Evolutionary conservation across 2,888 invertebrate genomes (phyloP), one percentile per base, ranked within the genome.

Genomic region (Pomacea canaliculata): DNA sequence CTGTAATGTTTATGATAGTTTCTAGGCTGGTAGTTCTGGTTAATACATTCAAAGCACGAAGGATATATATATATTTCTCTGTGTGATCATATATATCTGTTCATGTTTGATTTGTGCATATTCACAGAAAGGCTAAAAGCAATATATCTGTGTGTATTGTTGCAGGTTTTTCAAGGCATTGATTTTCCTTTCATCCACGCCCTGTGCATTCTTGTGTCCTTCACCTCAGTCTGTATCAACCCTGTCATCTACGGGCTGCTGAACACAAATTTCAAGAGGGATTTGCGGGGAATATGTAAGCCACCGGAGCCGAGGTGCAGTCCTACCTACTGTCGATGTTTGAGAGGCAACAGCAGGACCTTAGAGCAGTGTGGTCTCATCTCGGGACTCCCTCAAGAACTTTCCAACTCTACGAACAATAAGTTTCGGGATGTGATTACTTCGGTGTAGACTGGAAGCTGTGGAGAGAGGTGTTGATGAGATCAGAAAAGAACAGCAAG

Each of bases 131-230:
- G 37, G 37, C 37, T 37, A 37, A 37, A 37, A 5, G 1, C 37
- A 37, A 5, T 37, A 56, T 10, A 56, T 56, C 16, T 56, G 51
- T 16, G 51, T 56, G 16, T 56, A 10, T 56, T 56, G 51, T 72
- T 59, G 8, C 69, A 74, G 59, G 81, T 86, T 1, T 85, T 86
- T 72, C 76, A 80, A 27, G 77, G 82, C 68, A 78, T 76, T 12
- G 79, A 84, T 76, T 86, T 91, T 65, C 91, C 91, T 83, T 81
- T 91, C 10, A 79, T 83, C 56, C 85, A 83, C 75, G 85, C 85
- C 59, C 66, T 82, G 13, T 85, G 85, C 71, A 83, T 85, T 65
- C 65, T 86, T n/a, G 71, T 86, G 23, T 85, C 87, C 65, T 85
- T 87, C 81, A 81, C 79, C 49, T 86, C 86, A 0, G 86, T 85